Percentiles rank a stretch among this genome's conserved stretches.
These are phyloP conservation scores for Channallabes apus DNA, from an alignment of 2,797 vertebrate species.

Conservation along the genomic window DNA sequence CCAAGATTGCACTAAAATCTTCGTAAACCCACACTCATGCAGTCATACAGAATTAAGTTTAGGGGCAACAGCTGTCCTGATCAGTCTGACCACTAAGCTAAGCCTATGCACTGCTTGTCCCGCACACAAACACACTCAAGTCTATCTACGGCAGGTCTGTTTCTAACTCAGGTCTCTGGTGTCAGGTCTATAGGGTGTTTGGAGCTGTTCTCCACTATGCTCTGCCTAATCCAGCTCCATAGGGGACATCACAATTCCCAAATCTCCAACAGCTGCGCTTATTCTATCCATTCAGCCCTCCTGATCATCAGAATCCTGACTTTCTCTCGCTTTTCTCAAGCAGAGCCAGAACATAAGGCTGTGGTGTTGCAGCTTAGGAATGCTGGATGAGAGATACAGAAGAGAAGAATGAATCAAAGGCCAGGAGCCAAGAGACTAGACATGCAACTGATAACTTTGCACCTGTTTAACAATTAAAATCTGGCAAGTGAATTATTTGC, in stretches of 20 bases:
- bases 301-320: not conserved
- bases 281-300: constrained; percentile 4
- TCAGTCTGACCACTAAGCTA: constrained; percentile 34
- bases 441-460: not conserved
- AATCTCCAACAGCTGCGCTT: constrained; percentile 56
- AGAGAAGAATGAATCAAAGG: not conserved
- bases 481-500: not conserved
- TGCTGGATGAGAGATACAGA: constrained; percentile 9
- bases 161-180: constrained; percentile 22
- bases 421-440: constrained; percentile 1
- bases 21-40: constrained; percentile 4
- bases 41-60: constrained; percentile 10
- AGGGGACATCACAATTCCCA: constrained; percentile 33
- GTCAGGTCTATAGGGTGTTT: constrained; percentile 22
- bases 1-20: not conserved
- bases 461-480: constrained; percentile 22
- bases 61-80: constrained; percentile 47
- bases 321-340: not conserved
- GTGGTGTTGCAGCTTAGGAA: constrained; percentile 26
- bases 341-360: constrained; percentile 21
- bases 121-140: constrained; percentile 36
- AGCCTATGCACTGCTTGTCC: constrained; percentile 34
- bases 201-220: constrained; percentile 21
- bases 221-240: constrained; percentile 36
- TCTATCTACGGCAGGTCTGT: constrained; percentile 31